phyloP scores from a whole-genome alignment of 2,113 vertebrate genomes.

The Oceanodroma tethys region DNA sequence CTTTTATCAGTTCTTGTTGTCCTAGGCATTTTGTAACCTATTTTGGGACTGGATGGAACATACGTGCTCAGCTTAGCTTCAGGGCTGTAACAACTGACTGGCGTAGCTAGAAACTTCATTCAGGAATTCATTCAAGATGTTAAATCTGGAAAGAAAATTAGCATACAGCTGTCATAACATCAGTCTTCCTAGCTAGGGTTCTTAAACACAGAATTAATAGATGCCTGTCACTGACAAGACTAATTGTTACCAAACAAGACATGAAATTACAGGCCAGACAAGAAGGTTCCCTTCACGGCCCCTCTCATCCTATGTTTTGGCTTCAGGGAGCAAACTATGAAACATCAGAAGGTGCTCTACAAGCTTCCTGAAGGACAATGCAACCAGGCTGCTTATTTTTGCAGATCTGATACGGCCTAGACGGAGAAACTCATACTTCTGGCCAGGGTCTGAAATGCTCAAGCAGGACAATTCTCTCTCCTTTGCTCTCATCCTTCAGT shows the following conservation, averaged over 20 bases:
- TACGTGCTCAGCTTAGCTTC: not conserved
- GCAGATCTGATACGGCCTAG: not conserved
- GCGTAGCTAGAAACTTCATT: not conserved
- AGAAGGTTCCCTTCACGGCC: not conserved
- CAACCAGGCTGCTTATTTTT: not conserved
- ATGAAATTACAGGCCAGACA: not conserved
- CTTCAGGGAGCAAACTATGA: not conserved
- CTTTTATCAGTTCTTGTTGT: not conserved
- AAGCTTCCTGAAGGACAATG: not conserved
- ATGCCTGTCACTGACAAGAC: not conserved
- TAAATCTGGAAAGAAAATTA: not conserved
- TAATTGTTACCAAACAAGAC: not conserved
- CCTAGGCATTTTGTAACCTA: not conserved
- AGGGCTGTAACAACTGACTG: not conserved
- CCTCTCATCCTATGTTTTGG: not conserved
- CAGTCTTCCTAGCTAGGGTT: not conserved
- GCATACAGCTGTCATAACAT: slow-evolving; percentile 4
- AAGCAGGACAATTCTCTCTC: not conserved
- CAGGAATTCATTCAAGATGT: not conserved
- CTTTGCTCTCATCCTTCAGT: not conserved
- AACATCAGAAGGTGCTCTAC: not conserved
- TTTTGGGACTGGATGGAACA: not conserved
- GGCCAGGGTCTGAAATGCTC: not conserved
- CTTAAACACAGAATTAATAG: not conserved
- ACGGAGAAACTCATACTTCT: not conserved